Conservation (phyloP, 2,113 vertebrate genomes). For the Ciconia boyciana region DNA sequence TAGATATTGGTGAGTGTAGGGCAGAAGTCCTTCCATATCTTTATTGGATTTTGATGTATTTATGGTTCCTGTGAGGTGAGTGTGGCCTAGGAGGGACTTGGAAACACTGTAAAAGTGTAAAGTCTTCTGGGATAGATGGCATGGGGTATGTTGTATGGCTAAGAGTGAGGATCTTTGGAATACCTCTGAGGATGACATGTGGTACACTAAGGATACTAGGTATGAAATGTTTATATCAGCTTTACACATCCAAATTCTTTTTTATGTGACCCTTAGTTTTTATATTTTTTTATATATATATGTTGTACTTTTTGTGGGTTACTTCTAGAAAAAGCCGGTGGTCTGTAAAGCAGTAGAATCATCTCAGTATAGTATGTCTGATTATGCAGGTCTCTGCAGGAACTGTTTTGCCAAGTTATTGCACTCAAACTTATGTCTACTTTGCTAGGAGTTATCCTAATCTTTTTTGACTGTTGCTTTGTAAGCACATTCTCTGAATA, state of each 20-base stretch:
- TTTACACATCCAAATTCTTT: not conserved
- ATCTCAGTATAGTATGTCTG: not conserved
- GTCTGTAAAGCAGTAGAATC: not conserved
- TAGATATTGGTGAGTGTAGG: not conserved
- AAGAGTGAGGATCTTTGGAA: not conserved
- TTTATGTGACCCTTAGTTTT: not conserved
- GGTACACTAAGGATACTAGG: not conserved
- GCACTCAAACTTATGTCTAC: not conserved
- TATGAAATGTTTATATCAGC: not conserved
- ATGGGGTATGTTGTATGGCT: not conserved
- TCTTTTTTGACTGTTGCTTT: not conserved
- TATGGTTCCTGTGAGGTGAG: not conserved
- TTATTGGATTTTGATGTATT: not conserved
- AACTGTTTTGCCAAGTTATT: not conserved
- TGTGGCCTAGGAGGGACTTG: not conserved
- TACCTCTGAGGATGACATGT: not conserved
- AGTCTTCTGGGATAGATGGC: not conserved
- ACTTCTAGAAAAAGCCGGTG: not conserved
- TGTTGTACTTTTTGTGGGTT: not conserved
- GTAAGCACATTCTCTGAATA: not conserved
- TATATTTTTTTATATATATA: not conserved
- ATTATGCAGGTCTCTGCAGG: not conserved
- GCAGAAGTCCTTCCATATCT: not conserved
- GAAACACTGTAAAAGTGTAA: not conserved
- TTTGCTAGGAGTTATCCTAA: not conserved